Evolutionary conservation across 2,797 vertebrate species (phyloP), one percentile per base, ranked within the genome.

Genomic region (Bradypodion pumilum): DNA sequence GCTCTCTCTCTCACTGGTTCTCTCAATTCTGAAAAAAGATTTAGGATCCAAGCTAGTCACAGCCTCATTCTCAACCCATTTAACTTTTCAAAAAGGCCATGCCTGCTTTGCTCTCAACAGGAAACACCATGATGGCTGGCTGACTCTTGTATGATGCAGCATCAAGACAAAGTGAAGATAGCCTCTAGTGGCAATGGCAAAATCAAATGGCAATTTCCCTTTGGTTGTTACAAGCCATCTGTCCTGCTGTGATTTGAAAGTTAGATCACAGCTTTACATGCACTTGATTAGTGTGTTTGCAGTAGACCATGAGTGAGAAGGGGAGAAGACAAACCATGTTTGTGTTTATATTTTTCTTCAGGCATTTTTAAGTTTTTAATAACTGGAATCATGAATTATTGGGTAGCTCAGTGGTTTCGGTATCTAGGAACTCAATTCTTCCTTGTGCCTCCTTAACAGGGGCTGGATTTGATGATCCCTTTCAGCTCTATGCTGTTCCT

Each of bases 281-380:
- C 88, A 92, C 32, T 85, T 93, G 56, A 91, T 90, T 91, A 89
- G 89, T 94, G 90, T 86, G 25, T 56, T 83, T 73, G 62, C 35
- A 74, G 40, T 13, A 89, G 69, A 74, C 19, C 60, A 10, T 46
- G 88, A 23, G 7, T 9, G 5, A 52, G 80, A 86, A 62, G 88
- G 44, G 13, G 60, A 19, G 8, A 87, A 90, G 86, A 27, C 25
- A 70, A 74, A 78, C 25, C 16, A 89, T 59, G 66, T 78, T 85
- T 32, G n/a, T n/a, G n/a, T n/a, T n/a, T n/a, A n/a, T n/a, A n/a
- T n/a, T n/a, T n/a, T n/a, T n/a, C n/a, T n/a, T n/a, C n/a, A n/a
- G n/a, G n/a, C n/a, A n/a, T n/a, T n/a, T n/a, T n/a, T n/a, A n/a
- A n/a, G n/a, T n/a, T n/a, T n/a, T n/a, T n/a, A n/a, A n/a, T n/a